phyloP scores from a whole-genome alignment of 2,888 invertebrate species.

The Drosophila helvetica region DNA sequence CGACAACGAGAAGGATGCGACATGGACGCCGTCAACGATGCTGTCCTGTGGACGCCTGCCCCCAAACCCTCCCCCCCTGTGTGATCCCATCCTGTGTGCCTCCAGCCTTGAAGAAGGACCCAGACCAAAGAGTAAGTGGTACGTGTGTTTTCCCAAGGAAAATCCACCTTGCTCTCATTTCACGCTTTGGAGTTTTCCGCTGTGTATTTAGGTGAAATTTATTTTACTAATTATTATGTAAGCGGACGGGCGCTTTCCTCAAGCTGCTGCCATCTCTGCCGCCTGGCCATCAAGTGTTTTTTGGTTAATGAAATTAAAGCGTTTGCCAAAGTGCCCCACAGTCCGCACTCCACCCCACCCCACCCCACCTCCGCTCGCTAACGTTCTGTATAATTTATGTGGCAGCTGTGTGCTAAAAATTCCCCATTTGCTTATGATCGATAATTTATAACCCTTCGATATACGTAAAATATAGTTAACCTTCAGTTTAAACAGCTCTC shows the following conservation, averaged over 20 bases:
- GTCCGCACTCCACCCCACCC: not conserved
- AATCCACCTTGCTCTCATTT: constrained; percentile 47
- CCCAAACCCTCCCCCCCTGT: constrained; percentile 6
- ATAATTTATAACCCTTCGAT: constrained; percentile 24
- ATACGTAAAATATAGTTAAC: constrained; percentile 39
- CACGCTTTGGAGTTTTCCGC: not conserved
- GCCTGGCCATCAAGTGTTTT: constrained; percentile 30
- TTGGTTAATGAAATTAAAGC: constrained; percentile 70
- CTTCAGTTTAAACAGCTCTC: constrained; percentile 6
- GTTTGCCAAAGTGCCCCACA: constrained; percentile 39
- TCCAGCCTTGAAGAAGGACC: constrained; percentile 30
- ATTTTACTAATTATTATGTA: constrained; percentile 79
- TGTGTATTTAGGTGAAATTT: constrained; percentile 75
- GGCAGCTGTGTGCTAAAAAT: constrained; percentile 29
- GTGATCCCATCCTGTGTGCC: constrained; percentile 2
- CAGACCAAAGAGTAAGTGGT: constrained; percentile 62
- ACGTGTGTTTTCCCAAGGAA: constrained; percentile 61
- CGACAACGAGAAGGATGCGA: constrained; percentile 1
- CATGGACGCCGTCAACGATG: constrained; percentile 12
- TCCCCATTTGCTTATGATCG: constrained; percentile 29
- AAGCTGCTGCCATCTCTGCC: constrained; percentile 5
- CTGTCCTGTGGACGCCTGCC: constrained; percentile 18
- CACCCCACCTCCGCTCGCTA: not conserved
- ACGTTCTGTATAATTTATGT: constrained; percentile 30
- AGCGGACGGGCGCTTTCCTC: constrained; percentile 46